Conservation (phyloP, 2,797 vertebrate species). For the Erethizon dorsatum region DNA sequence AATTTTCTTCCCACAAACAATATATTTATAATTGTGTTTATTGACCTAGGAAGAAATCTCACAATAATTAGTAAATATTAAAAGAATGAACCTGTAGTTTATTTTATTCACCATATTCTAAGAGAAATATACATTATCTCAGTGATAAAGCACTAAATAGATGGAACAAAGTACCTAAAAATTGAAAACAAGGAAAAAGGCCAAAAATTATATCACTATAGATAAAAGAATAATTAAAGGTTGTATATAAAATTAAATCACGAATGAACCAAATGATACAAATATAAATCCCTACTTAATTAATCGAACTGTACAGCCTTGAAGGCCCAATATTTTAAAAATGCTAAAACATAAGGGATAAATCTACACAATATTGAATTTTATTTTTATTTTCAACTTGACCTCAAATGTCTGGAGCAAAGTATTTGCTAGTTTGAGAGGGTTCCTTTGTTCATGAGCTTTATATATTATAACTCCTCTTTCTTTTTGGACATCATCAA, state of each 20-base stretch:
- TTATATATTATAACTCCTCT: background rate
- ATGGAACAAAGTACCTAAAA: constrained; percentile 80
- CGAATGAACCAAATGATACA: background rate
- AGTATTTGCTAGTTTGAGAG: background rate
- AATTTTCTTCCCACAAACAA: background rate
- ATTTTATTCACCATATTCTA: constrained; percentile 78
- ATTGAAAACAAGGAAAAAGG: constrained; percentile 75
- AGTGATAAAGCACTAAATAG: constrained; percentile 85
- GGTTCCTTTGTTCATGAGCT: background rate
- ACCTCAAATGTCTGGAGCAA: background rate
- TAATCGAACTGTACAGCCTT: background rate
- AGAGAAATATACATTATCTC: constrained; percentile 84
- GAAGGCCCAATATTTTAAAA: background rate
- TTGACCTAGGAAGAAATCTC: constrained; percentile 90
- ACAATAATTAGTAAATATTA: constrained; percentile 89
- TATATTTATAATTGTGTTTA: constrained; percentile 71
- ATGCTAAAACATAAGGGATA: background rate
- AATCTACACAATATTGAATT: background rate
- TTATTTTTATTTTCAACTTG: background rate
- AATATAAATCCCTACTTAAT: background rate
- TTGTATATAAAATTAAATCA: background rate
- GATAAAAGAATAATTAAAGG: constrained; percentile 85
- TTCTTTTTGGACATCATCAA: background rate
- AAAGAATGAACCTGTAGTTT: constrained; percentile 87
- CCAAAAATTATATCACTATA: constrained; percentile 94